A percentile compares a stretch with the other conserved stretches of the same genome.
Evolutionary conservation across 2,888 invertebrate species (phyloP).

Genomic region (Melipona bicolor): DNA sequence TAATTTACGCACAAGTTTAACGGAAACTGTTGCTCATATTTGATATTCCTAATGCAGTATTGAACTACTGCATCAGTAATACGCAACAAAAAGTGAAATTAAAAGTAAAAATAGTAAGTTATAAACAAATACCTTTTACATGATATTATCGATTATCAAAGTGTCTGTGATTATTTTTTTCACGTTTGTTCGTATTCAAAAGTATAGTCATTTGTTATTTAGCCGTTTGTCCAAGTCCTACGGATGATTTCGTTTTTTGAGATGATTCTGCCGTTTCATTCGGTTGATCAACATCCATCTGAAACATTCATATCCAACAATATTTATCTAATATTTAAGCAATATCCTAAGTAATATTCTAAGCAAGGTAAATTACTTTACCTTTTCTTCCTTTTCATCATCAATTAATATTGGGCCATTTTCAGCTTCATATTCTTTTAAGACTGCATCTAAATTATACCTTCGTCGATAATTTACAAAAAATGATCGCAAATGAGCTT

Average conservation of each 20-base stretch:
- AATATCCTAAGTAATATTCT: neutral
- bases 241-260: conserved; percentile 80
- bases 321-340: neutral
- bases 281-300: conserved; percentile 82
- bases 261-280: conserved; percentile 81
- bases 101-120: conserved; percentile 41
- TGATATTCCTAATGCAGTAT: conserved; percentile 36
- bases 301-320: conserved; percentile 35
- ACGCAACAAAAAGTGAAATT: conserved; percentile 25
- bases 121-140: conserved; percentile 60
- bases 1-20: conserved; percentile 13
- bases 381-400: conserved; percentile 84
- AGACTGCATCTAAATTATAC: conserved; percentile 93
- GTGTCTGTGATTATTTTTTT: conserved; percentile 64
- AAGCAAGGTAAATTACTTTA: conserved; percentile 54
- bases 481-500: conserved; percentile 95
- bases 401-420: conserved; percentile 86
- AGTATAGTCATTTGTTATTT: conserved; percentile 81
- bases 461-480: conserved; percentile 95
- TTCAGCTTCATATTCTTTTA: conserved; percentile 94
- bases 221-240: conserved; percentile 75
- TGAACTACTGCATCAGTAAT: conserved; percentile 35
- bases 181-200: conserved; percentile 65
- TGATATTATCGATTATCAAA: conserved; percentile 65
- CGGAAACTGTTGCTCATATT: conserved; percentile 38